A percentile compares a stretch with the other conserved stretches of the same genome.
These are phyloP conservation scores for Tolypeutes matacus DNA, from an alignment of 2,797 vertebrate species.

Conservation along the genomic window DNA sequence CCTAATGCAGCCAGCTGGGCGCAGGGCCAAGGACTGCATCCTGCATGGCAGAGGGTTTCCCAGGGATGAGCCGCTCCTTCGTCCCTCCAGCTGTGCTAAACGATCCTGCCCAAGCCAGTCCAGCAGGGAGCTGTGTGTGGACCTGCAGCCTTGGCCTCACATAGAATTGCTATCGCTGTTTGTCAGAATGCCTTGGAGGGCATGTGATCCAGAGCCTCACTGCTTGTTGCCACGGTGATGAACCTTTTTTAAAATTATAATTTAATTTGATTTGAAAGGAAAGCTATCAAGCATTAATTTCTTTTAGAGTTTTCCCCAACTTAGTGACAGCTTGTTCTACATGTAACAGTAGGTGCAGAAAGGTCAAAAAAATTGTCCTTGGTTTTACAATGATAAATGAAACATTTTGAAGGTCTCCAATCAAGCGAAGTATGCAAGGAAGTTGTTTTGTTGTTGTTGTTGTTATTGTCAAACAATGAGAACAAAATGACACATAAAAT, in stretches of 20 bases:
- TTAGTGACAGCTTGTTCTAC: not conserved
- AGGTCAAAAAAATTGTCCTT: not conserved
- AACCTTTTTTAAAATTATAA: not conserved
- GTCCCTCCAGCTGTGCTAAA: not conserved
- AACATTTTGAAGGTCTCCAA: not conserved
- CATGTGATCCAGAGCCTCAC: not conserved
- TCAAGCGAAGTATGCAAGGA: not conserved
- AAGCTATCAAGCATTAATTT: not conserved
- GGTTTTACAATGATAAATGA: not conserved
- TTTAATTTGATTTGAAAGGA: conserved; percentile 11
- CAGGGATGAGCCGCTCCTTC: not conserved
- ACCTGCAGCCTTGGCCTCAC: not conserved
- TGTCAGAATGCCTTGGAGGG: accelerated
- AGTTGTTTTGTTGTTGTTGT: not conserved
- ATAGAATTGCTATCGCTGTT: not conserved
- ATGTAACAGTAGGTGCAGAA: not conserved
- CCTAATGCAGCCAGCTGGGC: not conserved
- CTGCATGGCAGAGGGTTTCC: not conserved
- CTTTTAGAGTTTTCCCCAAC: not conserved
- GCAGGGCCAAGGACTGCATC: not conserved
- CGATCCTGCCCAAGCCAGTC: not conserved
- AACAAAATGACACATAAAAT: not conserved
- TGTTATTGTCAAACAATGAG: not conserved
- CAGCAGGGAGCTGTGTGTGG: not conserved
- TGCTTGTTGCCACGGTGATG: not conserved